Conservation (phyloP, 2,113 vertebrate species). For the Balaenoptera acutorostrata region DNA sequence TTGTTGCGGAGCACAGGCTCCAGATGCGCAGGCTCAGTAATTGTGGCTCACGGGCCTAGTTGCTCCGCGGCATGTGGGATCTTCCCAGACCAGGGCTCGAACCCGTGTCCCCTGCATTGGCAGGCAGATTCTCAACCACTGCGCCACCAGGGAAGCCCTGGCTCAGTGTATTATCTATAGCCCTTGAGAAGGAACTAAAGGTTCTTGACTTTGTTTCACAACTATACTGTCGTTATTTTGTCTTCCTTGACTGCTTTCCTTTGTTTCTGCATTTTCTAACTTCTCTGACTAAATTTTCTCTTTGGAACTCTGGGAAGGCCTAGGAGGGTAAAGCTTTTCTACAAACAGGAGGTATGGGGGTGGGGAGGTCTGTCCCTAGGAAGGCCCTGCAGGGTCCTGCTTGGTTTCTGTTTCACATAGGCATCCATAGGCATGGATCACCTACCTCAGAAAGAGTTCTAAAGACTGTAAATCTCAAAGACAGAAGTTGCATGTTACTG, state of each 20-base stretch:
- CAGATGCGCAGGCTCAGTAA: too few relatives aligned
- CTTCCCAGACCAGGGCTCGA: too few relatives aligned
- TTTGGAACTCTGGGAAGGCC: not conserved
- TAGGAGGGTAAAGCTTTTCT: not conserved
- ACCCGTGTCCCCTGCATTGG: too few relatives aligned
- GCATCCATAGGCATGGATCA: not conserved
- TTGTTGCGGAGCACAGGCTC: too few relatives aligned
- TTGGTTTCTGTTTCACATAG: not conserved
- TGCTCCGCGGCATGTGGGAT: too few relatives aligned
- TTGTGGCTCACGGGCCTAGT: too few relatives aligned
- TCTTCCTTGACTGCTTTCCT: not conserved
- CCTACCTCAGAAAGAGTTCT: conserved; percentile 20
- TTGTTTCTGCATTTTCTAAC: not conserved
- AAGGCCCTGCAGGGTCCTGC: not conserved
- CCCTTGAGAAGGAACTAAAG: not conserved
- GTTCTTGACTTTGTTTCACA: not conserved
- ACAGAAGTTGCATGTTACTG: conserved; percentile 26
- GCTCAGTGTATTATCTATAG: not conserved
- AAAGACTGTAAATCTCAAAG: conserved; percentile 21
- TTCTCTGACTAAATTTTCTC: not conserved
- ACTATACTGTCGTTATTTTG: not conserved
- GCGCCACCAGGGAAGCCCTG: too few relatives aligned
- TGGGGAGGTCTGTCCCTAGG: not conserved
- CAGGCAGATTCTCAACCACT: too few relatives aligned
- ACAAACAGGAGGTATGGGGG: not conserved